A percentile compares a stretch with the other conserved stretches of the same genome.
These are phyloP conservation scores for Blera fallax DNA, from an alignment of 2,888 invertebrate species.

Conservation along the genomic window DNA sequence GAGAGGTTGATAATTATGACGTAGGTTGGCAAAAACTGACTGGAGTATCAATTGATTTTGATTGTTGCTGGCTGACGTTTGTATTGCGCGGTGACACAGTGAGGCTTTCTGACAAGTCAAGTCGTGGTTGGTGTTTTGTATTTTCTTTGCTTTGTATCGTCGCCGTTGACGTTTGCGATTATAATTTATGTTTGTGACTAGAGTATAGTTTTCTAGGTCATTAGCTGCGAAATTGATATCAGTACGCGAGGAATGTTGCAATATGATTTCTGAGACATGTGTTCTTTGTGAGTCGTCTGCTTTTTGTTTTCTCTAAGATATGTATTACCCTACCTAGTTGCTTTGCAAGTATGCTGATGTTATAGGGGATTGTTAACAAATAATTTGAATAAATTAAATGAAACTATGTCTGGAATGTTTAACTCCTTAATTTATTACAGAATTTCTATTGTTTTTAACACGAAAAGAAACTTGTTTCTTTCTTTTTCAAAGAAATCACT, in stretches of 20 bases:
- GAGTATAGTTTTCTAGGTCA: conserved; percentile 57
- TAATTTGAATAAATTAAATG: background rate
- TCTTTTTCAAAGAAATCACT: background rate
- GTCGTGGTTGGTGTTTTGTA: conserved; percentile 1
- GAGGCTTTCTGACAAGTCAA: conserved; percentile 50
- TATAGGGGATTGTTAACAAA: background rate
- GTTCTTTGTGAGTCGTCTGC: conserved; percentile 1
- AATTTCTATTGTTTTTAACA: no score
- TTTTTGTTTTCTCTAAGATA: background rate
- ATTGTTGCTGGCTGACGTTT: conserved; percentile 45
- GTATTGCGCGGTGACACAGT: conserved; percentile 14
- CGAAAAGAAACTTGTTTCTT: no score
- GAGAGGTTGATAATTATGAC: conserved; percentile 39
- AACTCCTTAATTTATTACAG: background rate
- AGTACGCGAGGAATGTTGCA: conserved; percentile 30
- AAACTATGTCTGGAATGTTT: background rate
- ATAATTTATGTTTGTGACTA: conserved; percentile 21
- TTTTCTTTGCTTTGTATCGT: conserved; percentile 33
- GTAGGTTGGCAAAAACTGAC: conserved; percentile 28
- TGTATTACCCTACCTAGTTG: background rate
- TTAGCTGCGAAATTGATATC: conserved; percentile 45
- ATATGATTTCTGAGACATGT: conserved; percentile 19
- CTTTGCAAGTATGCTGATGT: background rate
- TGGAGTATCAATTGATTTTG: conserved; percentile 32
- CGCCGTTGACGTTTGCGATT: background rate